A percentile compares a stretch with the other conserved stretches of the same genome.
Conservation (phyloP, 53 echinoderm and acorn worm species). For the Henricia sp. region DNA sequence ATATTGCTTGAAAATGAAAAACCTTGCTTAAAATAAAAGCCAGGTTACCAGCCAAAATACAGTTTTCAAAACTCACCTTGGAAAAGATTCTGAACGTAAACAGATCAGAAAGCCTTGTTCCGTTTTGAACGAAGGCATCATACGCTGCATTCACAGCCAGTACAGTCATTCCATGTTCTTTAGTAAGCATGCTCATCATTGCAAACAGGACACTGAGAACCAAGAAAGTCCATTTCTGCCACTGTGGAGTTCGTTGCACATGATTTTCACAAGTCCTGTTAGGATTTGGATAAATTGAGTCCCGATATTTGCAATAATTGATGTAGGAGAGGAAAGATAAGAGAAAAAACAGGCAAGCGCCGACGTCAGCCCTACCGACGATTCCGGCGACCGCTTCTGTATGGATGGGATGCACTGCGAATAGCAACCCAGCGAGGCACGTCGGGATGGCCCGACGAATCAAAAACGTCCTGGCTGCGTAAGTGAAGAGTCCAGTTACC, state of each 20-base stretch:
- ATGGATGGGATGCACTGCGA: conserved; percentile 88
- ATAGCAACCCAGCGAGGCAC: conserved; percentile 71
- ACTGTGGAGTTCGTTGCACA: background rate
- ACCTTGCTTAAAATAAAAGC: too few species aligned
- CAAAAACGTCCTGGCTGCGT: conserved; percentile 50
- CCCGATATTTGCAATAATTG: conserved; percentile 70
- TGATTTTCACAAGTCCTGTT: background rate
- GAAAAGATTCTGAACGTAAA: conserved; percentile 56
- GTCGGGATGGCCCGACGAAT: conserved; percentile 53
- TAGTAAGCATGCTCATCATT: conserved; percentile 82
- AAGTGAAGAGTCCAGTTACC: conserved; percentile 66
- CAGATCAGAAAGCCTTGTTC: conserved; percentile 58
- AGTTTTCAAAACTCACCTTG: conserved; percentile 87
- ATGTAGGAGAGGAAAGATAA: conserved; percentile 82
- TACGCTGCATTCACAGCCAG: conserved; percentile 90
- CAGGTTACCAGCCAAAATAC: too few species aligned
- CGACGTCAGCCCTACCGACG: conserved; percentile 93
- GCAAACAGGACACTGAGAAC: conserved; percentile 50
- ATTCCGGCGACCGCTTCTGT: conserved; percentile 98
- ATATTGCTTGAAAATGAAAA: too few species aligned
- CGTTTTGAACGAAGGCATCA: conserved; percentile 81
- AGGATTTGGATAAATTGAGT: background rate
- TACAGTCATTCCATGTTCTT: conserved; percentile 94
- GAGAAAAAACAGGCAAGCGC: conserved; percentile 82
- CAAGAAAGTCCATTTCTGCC: conserved; percentile 46